Base-by-base conservation (phyloP, 2,797 vertebrate species). In the Harpagifer antarcticus region DNA sequence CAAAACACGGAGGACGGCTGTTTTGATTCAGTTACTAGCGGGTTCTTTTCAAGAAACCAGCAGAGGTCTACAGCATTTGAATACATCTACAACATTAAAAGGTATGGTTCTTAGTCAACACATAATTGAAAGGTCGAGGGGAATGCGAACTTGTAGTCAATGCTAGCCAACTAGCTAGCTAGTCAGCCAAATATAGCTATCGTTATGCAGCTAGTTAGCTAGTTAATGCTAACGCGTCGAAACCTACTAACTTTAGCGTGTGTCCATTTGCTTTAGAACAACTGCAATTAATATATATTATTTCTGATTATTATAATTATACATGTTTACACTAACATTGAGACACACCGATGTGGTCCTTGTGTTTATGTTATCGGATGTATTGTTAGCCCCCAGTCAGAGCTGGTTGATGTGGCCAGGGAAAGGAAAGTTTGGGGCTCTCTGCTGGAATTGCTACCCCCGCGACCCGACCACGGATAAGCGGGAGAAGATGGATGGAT, bases 81-180 rank as follows among this genome's bases (percentile, higher is more conserved):
- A 45, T 16, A 57, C 0, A 40, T 15, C 1, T 37, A 17, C 52
- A 56, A 60, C 3, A 48, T 12, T 7, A 3, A 52, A 52, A 86
- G 85, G 88, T 89, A 89, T 11, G 62, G 0, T 48, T 62, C 31
- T 50, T 20, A 61, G 15, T 10, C 3, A 43, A 48, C 9, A 44
- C 9, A 43, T 3, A 15, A 2, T 4, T 58, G 5, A 43, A 23
- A 31, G 5, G 6, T 64, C 4, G 20, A 19, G 1, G 4, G 1
- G 2, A 72, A 73, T 48, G 67, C 27, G n/a, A 59, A 79, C 16
- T 33, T 54, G 4, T 40, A 17, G 72, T 70, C 43, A 59, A 74
- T n/a, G 71, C 48, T 79, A 81, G 10, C 68, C 33, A 59, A 11
- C 19, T 55, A 84, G 79, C 65, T 82, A 72, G 60, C 60, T 53